Percentiles rank a stretch among this genome's conserved stretches.
phyloP scores from a whole-genome alignment of 2,797 vertebrate genomes.

The Ceryle rudis region DNA sequence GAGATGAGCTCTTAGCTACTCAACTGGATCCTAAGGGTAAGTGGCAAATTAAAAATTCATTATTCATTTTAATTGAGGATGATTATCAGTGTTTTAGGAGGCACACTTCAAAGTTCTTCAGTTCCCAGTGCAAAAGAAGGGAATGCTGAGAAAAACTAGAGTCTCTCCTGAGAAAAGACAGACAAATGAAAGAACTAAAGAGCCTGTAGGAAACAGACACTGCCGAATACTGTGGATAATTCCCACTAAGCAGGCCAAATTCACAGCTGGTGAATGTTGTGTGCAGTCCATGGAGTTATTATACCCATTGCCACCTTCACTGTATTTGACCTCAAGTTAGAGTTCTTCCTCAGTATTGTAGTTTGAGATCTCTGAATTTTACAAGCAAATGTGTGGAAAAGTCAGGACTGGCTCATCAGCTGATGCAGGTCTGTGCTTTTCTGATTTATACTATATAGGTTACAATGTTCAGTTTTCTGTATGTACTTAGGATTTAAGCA shows the following conservation, averaged over 20 bases:
- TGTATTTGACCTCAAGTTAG: neutral
- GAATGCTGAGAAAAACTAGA: slow-evolving; percentile 18
- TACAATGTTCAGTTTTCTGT: slow-evolving; percentile 14
- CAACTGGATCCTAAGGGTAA: slow-evolving; percentile 76
- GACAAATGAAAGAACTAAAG: slow-evolving; percentile 36
- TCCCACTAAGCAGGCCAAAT: slow-evolving; percentile 3
- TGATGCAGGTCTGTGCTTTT: neutral
- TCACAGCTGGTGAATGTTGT: neutral
- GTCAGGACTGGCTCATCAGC: neutral
- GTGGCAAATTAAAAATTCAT: slow-evolving; percentile 80
- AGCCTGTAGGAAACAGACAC: slow-evolving; percentile 4
- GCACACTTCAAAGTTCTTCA: slow-evolving; percentile 68
- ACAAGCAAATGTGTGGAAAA: neutral
- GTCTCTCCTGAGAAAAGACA: slow-evolving; percentile 40
- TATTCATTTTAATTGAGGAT: slow-evolving; percentile 78
- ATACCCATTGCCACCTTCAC: neutral
- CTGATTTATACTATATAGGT: neutral
- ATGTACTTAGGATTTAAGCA: slow-evolving; percentile 18
- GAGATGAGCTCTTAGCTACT: slow-evolving; percentile 70
- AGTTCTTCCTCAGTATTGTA: neutral
- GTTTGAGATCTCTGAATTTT: slow-evolving; percentile 6
- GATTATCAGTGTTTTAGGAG: slow-evolving; percentile 70
- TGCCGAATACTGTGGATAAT: slow-evolving; percentile 10
- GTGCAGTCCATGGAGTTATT: neutral
- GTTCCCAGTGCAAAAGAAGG: slow-evolving; percentile 63